Conservation (phyloP, 2,888 invertebrate genomes). For the Diaperis boleti region DNA sequence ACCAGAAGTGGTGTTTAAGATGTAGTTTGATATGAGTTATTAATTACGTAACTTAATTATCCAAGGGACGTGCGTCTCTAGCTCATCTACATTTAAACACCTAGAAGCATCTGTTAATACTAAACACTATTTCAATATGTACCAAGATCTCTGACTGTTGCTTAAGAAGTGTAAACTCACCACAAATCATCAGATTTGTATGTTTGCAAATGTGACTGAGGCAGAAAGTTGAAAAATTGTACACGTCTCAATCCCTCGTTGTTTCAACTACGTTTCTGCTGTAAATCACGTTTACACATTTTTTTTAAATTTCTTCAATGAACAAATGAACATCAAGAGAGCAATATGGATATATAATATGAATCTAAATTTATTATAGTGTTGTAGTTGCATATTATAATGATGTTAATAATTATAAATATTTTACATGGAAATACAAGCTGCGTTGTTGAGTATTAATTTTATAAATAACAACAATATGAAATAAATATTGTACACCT, state of each 20-base stretch:
- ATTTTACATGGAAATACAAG: slow-evolving; percentile 40
- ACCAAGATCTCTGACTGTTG: slow-evolving; percentile 14
- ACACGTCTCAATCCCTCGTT: background rate
- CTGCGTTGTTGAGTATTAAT: slow-evolving; percentile 41
- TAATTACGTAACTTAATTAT: no score
- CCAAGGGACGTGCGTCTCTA: slow-evolving; percentile 2
- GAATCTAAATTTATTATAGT: slow-evolving; percentile 44
- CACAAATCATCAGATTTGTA: background rate
- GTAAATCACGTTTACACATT: slow-evolving; percentile 31
- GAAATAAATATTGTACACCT: slow-evolving; percentile 42
- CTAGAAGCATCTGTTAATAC: slow-evolving; percentile 25
- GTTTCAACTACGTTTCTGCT: background rate
- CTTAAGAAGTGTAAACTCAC: slow-evolving; percentile 24
- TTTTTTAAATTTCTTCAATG: slow-evolving; percentile 28
- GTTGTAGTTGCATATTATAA: slow-evolving; percentile 43
- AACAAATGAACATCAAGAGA: slow-evolving; percentile 44
- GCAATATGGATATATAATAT: slow-evolving; percentile 41
- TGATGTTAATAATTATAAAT: slow-evolving; percentile 41
- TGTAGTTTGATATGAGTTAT: no score
- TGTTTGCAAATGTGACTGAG: background rate
- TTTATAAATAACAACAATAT: slow-evolving; percentile 41
- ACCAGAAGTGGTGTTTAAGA: no score
- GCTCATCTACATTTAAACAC: background rate
- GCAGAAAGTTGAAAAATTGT: no score
- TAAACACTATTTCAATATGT: slow-evolving; percentile 16